phyloP scores from a whole-genome alignment of 2,888 invertebrate genomes.

The Apamea crenata region DNA sequence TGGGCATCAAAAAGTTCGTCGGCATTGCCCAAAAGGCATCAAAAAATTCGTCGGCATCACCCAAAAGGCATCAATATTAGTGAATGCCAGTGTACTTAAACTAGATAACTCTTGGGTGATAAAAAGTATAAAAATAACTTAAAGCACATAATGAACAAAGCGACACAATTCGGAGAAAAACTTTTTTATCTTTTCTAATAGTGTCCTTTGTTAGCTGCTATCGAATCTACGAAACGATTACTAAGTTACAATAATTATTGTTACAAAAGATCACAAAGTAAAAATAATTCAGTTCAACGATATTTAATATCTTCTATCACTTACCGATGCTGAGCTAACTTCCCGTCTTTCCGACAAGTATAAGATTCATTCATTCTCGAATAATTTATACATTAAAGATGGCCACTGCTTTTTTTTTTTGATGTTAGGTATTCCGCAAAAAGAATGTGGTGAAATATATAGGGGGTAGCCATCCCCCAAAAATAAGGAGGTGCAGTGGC shows the following conservation, averaged over 20 bases:
- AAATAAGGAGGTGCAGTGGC: not conserved
- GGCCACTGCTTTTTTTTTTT: not conserved
- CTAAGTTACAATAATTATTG: not conserved
- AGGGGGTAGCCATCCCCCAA: not conserved
- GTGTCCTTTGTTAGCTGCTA: constrained; percentile 39
- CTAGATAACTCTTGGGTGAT: not conserved
- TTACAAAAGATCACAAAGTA: not conserved
- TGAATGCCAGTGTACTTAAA: not conserved
- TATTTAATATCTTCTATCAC: too few relatives aligned
- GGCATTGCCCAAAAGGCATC: not conserved
- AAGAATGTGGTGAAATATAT: not conserved
- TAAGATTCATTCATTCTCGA: too few relatives aligned
- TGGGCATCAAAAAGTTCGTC: not conserved
- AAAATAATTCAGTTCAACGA: not conserved
- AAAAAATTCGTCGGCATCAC: too few relatives aligned
- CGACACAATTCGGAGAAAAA: constrained; percentile 44
- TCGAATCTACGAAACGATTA: constrained; percentile 50
- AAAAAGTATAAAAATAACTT: not conserved
- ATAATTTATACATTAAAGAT: too few relatives aligned
- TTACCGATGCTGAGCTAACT: too few relatives aligned
- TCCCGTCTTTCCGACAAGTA: too few relatives aligned
- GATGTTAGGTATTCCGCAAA: not conserved
- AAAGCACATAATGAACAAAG: constrained; percentile 25
- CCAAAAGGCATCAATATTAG: not conserved
- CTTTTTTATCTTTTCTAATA: constrained; percentile 46